A percentile compares a stretch with the other conserved stretches of the same genome.
phyloP scores from a whole-genome alignment of 2,797 vertebrate species.

The Pantherophis alleghaniensis region DNA sequence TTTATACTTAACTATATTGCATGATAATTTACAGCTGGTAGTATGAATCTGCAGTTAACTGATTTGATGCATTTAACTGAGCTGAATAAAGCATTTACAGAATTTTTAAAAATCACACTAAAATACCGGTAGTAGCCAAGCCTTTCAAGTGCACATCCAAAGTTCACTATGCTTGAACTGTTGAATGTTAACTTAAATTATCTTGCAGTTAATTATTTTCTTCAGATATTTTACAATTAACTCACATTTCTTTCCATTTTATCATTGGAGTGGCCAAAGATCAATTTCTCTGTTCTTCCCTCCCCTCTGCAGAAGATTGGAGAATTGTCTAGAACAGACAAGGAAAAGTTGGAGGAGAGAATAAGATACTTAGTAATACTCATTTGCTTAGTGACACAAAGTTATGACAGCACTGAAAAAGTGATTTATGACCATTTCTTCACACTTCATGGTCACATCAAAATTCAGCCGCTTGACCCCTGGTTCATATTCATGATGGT shows the following conservation, averaged over 20 bases:
- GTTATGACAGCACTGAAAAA: not conserved
- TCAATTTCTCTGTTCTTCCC: not conserved
- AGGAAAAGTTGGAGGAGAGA: not conserved
- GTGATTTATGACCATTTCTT: not conserved
- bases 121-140: not conserved
- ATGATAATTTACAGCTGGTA: not conserved
- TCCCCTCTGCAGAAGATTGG: not conserved
- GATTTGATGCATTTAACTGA: not conserved
- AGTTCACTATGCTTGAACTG: not conserved
- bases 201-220: accelerated
- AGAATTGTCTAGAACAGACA: not conserved
- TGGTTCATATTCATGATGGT: not conserved
- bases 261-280: not conserved
- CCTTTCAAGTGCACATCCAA: not conserved
- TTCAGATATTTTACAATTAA: not conserved
- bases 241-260: not conserved
- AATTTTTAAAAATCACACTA: not conserved
- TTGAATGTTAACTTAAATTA: not conserved
- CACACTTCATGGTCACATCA: not conserved
- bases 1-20: not conserved
- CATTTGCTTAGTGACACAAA: not conserved
- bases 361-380: not conserved
- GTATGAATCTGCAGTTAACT: not conserved
- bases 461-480: not conserved
- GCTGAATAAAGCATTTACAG: not conserved